Base-by-base conservation (phyloP, 2,888 invertebrate species). In the Electrophaes corylata region DNA sequence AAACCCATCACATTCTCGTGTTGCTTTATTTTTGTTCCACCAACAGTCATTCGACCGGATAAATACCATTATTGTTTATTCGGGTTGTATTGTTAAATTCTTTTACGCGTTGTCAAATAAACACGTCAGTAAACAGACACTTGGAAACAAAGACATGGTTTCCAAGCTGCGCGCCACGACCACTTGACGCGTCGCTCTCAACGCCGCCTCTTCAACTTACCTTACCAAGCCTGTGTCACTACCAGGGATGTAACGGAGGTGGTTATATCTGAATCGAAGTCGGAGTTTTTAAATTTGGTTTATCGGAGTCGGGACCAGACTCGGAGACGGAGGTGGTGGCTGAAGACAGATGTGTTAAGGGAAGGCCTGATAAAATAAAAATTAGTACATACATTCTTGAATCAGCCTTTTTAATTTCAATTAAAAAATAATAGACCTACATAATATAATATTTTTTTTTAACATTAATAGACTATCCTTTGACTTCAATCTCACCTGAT, bases 71-170 rank as follows among this genome's bases (percentile, higher is more conserved):
- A 60, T 57, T 66, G 55, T 65, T 66, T 65, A 63, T 61, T 59
- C 62, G 41, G 48, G 59, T 58, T 33, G 46, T 62, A 57, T 58
- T 65, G 65, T 70, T 64, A 67, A 72, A 75, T 71, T 72, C 64
- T 72, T 73, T 66, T 60, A 69, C 59, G 69, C 69, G 72, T 72
- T 70, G 67, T 70, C 69, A 71, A 75, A 79, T 79, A 79, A 77
- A 80, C 75, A 75, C 67, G 68, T 73, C 66, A 71, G 68, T 71
- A 71, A 71, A 68, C 71, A 70, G 74, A 64, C 71, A 75, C 75
- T 73, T 62, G 67, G 65, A 71, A 71, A 78, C 80, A 79, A 78
- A 78, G 76, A 77, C 79, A 83, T 81, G 84, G 81, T 79, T 83
- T 70, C 78, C 81, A 79, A 75, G 31, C 4, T 31, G 44, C 16